phyloP scores from a whole-genome alignment of 1,140 invertebrate genomes.

The Cyphomyrmex costatus region DNA sequence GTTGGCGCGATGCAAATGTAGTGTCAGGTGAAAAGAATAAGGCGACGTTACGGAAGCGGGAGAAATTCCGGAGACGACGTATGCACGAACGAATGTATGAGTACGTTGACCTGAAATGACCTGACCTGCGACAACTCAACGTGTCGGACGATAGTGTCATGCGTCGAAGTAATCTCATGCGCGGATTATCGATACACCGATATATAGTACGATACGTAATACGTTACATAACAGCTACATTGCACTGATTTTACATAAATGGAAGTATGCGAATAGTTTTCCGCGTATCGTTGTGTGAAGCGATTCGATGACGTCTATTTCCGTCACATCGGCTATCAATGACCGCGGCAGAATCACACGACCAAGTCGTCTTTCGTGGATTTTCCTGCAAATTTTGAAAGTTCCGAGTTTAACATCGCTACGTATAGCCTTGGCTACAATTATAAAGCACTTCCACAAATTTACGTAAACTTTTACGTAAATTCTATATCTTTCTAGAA shows the following conservation, averaged over 20 bases:
- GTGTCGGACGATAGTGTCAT: slow-evolving; percentile 78
- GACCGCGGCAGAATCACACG: background rate
- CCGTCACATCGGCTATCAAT: background rate
- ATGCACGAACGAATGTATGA: slow-evolving; percentile 41
- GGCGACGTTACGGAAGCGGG: background rate
- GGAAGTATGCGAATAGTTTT: background rate
- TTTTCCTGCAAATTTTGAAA: background rate
- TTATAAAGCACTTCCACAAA: no score
- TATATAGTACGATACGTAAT: background rate
- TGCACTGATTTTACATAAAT: slow-evolving; percentile 46
- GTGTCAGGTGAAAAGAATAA: slow-evolving; percentile 34
- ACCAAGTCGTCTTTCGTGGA: background rate
- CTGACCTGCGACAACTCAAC: slow-evolving; percentile 83
- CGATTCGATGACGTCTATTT: slow-evolving; percentile 10
- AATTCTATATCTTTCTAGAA: no score
- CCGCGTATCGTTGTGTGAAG: background rate
- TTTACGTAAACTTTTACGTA: no score
- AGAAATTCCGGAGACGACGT: slow-evolving; percentile 44
- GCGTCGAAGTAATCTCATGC: slow-evolving; percentile 81
- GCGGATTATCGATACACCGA: slow-evolving; percentile 60
- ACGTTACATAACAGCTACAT: slow-evolving; percentile 50
- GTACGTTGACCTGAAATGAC: slow-evolving; percentile 82
- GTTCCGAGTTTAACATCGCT: background rate
- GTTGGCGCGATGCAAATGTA: slow-evolving; percentile 28
- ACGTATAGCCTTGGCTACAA: background rate